These are phyloP conservation scores for Corvus hawaiiensis DNA, from an alignment of 2,113 vertebrate genomes.

Conservation along the genomic window DNA sequence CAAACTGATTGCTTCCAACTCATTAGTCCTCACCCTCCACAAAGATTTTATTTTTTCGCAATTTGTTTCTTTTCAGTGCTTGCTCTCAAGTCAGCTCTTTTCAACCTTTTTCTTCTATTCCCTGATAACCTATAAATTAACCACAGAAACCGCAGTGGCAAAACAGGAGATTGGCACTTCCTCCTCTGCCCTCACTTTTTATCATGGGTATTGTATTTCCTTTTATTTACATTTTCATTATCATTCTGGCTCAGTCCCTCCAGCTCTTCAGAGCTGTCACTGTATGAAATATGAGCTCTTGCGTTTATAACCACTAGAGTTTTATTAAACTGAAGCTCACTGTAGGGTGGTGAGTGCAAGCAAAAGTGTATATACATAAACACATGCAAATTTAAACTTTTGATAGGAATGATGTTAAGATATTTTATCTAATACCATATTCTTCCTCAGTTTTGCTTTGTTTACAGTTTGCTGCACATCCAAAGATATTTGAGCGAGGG, in stretches of 20 bases:
- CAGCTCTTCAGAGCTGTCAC: neutral
- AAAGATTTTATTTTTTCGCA: neutral
- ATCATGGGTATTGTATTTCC: neutral
- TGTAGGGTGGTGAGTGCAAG: neutral
- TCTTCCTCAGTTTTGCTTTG: neutral
- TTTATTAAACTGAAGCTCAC: neutral
- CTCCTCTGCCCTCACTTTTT: neutral
- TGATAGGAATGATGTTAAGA: neutral
- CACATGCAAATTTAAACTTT: neutral
- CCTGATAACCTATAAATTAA: neutral
- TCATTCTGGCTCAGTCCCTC: neutral
- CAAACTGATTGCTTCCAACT: rapidly evolving
- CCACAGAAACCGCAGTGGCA: neutral
- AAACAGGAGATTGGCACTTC: neutral
- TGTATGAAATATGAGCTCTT: neutral
- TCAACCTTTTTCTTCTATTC: neutral
- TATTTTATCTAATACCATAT: neutral
- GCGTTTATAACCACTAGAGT: neutral
- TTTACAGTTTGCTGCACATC: neutral
- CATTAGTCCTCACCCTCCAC: neutral
- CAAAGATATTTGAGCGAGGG: neutral
- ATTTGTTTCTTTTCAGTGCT: neutral
- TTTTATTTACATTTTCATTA: neutral
- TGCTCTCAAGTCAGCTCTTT: neutral
- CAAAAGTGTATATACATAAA: neutral